Conservation (phyloP, 35 echinoderm and acorn worm species). For the Ptychodera flava region DNA sequence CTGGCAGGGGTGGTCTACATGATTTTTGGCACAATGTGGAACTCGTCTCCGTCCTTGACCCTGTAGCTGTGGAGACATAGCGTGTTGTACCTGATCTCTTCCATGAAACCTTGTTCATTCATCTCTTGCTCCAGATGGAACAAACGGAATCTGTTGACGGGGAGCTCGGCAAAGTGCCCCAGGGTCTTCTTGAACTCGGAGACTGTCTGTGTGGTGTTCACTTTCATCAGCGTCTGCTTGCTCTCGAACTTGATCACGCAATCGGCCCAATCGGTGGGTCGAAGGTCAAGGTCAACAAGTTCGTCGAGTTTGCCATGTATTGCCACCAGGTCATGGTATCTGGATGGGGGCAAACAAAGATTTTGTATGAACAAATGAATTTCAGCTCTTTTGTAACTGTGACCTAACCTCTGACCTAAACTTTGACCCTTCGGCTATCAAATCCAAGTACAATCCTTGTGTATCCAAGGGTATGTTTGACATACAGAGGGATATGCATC, state of each 20-base stretch:
- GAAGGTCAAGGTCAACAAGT: slow-evolving; percentile 26
- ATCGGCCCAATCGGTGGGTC: not conserved
- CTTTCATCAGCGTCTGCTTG: not conserved
- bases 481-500: not conserved
- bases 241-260: slow-evolving; percentile 31
- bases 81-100: not conserved
- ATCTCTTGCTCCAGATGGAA: not conserved
- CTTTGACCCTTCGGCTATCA: not conserved
- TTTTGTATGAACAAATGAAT: not conserved
- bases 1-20: too few species aligned
- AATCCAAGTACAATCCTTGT: not conserved
- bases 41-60: slow-evolving; percentile 19
- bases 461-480: not conserved
- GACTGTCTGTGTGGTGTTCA: slow-evolving; percentile 17
- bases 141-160: not conserved
- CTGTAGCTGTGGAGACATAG: not conserved
- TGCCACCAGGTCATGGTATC: slow-evolving; percentile 28
- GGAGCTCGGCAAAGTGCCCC: slow-evolving; percentile 3
- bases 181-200: slow-evolving; percentile 22
- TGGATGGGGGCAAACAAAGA: not conserved
- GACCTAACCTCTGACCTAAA: not conserved
- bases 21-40: not conserved
- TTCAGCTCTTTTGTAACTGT: not conserved
- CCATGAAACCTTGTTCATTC: not conserved
- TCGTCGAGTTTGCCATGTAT: slow-evolving; percentile 7